Evolutionary conservation across 1,140 invertebrate species (phyloP).

Genomic region (Ceratosolen fusciceps): DNA sequence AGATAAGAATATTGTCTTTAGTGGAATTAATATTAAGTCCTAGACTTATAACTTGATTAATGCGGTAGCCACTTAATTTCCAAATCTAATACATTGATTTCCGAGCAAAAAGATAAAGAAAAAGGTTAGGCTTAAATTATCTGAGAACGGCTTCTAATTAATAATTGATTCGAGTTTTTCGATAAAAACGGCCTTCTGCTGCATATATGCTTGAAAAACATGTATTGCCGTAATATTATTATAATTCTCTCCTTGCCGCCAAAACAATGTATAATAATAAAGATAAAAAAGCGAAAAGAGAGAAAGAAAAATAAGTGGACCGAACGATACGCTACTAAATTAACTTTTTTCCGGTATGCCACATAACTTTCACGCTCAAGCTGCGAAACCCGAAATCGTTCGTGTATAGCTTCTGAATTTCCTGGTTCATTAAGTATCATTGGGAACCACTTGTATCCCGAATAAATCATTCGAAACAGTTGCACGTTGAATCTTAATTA

Average conservation of each 20-base stretch:
- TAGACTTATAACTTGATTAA: too few species aligned
- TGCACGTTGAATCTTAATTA: conserved; percentile 33
- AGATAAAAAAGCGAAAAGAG: neutral
- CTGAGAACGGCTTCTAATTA: neutral
- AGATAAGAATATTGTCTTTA: too few species aligned
- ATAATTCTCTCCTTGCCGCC: conserved; percentile 19
- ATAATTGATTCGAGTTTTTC: neutral
- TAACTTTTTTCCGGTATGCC: conserved; percentile 21
- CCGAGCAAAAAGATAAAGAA: neutral
- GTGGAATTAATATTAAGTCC: too few species aligned
- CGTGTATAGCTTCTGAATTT: conserved; percentile 8
- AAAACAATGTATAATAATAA: neutral
- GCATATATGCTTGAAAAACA: neutral
- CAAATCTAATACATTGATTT: too few species aligned
- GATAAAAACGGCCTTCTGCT: neutral
- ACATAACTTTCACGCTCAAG: conserved; percentile 45
- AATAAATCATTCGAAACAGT: conserved; percentile 2
- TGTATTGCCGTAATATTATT: conserved; percentile 6
- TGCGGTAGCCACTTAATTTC: too few species aligned
- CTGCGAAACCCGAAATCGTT: conserved; percentile 27
- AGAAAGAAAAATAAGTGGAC: neutral
- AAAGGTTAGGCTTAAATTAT: neutral
- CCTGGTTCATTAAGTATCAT: conserved; percentile 21
- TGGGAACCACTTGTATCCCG: neutral
- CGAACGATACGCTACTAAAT: neutral